phyloP scores from a whole-genome alignment of 2,888 invertebrate genomes.

The Eueremaeus valkanovi region DNA sequence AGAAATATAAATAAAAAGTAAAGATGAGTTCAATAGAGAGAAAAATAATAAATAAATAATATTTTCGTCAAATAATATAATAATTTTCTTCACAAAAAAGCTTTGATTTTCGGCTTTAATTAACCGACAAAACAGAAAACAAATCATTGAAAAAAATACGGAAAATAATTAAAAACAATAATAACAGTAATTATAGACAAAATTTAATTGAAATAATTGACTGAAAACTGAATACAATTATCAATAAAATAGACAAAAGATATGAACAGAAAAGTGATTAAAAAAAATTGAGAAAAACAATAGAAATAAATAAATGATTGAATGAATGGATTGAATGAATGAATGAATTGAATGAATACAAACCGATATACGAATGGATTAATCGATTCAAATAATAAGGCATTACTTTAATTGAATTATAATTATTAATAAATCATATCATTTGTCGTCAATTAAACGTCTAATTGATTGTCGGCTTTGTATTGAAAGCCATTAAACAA shows the following conservation, averaged over 20 bases:
- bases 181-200: too few relatives aligned
- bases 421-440: background rate
- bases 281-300: too few relatives aligned
- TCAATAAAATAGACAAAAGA: too few relatives aligned
- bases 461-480: conserved; percentile 9
- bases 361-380: background rate
- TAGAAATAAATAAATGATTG: too few relatives aligned
- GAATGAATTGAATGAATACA: background rate
- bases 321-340: too few relatives aligned
- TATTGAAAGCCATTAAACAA: background rate
- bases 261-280: too few relatives aligned
- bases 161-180: too few relatives aligned
- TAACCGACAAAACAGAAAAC: background rate
- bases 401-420: background rate
- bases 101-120: background rate
- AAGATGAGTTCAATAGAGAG: background rate
- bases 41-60: background rate
- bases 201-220: too few relatives aligned
- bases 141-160: background rate
- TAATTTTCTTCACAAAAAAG: background rate
- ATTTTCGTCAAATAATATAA: background rate
- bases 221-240: too few relatives aligned
- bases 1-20: background rate
- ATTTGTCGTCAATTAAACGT: background rate
- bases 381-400: conserved; percentile 5